phyloP scores from a whole-genome alignment of 2,797 vertebrate genomes.

The Phylloscopus collybita region DNA sequence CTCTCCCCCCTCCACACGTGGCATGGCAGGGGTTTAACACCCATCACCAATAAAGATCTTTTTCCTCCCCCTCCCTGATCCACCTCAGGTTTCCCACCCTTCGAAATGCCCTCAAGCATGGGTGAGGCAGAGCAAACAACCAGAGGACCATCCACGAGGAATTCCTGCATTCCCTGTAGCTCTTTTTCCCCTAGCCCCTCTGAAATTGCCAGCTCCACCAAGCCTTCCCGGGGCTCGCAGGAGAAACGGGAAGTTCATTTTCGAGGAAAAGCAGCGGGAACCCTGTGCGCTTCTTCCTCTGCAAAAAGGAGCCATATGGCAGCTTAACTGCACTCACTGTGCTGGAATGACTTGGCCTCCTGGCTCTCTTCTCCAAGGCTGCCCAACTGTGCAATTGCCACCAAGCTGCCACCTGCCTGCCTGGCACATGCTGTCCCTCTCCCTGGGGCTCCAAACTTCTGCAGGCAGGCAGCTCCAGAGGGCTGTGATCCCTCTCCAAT shows the following conservation, averaged over 20 bases:
- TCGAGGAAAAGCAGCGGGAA: background rate
- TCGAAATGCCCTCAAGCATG: background rate
- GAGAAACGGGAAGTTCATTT: background rate
- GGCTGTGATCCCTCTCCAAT: background rate
- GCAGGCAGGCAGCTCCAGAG: background rate
- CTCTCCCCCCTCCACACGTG: too few relatives aligned
- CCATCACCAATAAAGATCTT: background rate
- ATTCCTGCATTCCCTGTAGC: background rate
- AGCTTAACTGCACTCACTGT: background rate
- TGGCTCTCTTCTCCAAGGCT: constrained; percentile 7
- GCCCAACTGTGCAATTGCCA: background rate
- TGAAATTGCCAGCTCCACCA: background rate
- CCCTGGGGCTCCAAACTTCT: background rate
- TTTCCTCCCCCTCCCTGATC: background rate
- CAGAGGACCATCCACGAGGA: background rate
- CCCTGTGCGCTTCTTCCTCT: background rate
- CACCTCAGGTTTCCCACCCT: background rate
- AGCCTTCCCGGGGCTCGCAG: background rate
- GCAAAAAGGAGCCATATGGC: constrained; percentile 11
- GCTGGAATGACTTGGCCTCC: background rate
- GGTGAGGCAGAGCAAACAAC: background rate
- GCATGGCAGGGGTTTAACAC: background rate
- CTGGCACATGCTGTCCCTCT: background rate
- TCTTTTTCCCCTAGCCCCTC: background rate
- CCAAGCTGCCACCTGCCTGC: constrained; percentile 11